A percentile compares a stretch with the other conserved stretches of the same genome.
These are phyloP conservation scores for Mimachlamys varia DNA, from an alignment of 2,888 invertebrate species.

Conservation along the genomic window DNA sequence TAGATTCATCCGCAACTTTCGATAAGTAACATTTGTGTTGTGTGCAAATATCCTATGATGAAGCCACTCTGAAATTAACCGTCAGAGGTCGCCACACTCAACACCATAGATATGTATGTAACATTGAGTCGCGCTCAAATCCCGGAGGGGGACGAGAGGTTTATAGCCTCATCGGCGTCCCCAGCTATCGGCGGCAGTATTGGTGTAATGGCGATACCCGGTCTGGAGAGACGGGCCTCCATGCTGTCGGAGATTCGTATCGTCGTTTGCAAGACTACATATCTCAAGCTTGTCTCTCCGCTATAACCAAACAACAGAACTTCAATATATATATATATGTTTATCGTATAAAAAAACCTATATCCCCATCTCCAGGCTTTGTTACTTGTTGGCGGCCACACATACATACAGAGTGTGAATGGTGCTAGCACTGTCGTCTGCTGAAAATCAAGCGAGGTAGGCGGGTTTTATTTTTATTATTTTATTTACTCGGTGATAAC, in stretches of 20 bases:
- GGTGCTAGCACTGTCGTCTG: background rate
- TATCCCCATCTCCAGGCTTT: background rate
- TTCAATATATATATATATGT: conserved; percentile 31
- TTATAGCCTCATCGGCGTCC: background rate
- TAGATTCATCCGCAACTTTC: background rate
- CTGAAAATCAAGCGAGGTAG: background rate
- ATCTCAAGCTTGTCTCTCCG: background rate
- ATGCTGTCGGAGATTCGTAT: background rate
- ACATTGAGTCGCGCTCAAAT: background rate
- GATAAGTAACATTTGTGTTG: conserved; percentile 29
- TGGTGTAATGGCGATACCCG: background rate
- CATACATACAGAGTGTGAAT: background rate
- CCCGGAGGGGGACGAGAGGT: background rate
- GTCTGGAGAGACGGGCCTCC: background rate
- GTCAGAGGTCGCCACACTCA: background rate
- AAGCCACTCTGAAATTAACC: background rate
- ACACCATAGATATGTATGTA: background rate
- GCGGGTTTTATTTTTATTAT: background rate
- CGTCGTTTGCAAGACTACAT: conserved; percentile 15
- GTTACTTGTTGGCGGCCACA: background rate
- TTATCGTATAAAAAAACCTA: background rate
- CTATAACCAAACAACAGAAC: background rate
- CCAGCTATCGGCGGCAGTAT: background rate
- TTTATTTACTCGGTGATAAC: no score
- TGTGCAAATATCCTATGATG: conserved; percentile 31